phyloP scores from a whole-genome alignment of 2,113 vertebrate species.

The Oostethus manadensis region DNA sequence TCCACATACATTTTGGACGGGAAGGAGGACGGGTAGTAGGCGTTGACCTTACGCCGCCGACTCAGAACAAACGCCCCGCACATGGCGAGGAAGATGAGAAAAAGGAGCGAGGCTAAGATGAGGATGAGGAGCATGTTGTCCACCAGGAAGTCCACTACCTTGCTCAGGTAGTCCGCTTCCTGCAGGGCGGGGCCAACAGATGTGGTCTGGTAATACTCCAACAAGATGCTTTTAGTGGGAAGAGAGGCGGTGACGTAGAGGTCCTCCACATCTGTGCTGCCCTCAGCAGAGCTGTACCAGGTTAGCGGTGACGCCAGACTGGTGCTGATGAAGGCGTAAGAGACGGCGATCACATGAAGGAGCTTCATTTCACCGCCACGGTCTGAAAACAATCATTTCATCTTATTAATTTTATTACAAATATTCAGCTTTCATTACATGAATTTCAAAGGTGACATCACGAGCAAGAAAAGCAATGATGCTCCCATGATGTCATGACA shows the following conservation, averaged over 20 bases:
- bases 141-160: slow-evolving; percentile 76
- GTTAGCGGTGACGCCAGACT: slow-evolving; percentile 26
- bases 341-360: slow-evolving; percentile 27
- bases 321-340: slow-evolving; percentile 27
- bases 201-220: too few species aligned
- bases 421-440: neutral
- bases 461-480: neutral
- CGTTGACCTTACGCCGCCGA: slow-evolving; percentile 79
- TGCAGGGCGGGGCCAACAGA: slow-evolving; percentile 4
- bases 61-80: slow-evolving; percentile 78
- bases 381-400: slow-evolving; percentile 40
- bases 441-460: neutral
- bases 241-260: slow-evolving; percentile 6
- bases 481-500: neutral
- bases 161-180: slow-evolving; percentile 46
- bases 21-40: slow-evolving; percentile 89
- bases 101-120: slow-evolving; percentile 72
- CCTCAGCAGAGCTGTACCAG: slow-evolving; percentile 43
- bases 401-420: too few species aligned
- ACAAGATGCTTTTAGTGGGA: too few species aligned
- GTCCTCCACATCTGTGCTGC: slow-evolving; percentile 68
- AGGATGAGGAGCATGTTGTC: slow-evolving; percentile 81
- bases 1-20: slow-evolving; percentile 91
- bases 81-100: slow-evolving; percentile 75
- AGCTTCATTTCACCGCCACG: slow-evolving; percentile 40